Conservation (phyloP, 2,113 vertebrate species). For the Acanthisitta chloris region DNA sequence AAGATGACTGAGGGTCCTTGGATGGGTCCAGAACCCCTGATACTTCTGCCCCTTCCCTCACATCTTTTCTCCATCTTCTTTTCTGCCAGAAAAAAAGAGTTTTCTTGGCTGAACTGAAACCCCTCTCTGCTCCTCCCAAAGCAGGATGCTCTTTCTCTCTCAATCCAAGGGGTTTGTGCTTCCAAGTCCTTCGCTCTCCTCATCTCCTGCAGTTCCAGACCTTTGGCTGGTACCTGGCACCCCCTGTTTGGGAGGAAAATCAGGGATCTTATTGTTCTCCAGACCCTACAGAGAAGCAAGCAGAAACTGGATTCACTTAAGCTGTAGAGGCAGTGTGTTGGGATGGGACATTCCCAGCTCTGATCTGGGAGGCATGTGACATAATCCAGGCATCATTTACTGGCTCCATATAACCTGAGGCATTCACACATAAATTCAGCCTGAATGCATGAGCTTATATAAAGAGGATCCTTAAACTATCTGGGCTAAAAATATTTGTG, state of each 20-base stretch:
- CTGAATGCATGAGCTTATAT: background rate
- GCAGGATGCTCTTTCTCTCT: background rate
- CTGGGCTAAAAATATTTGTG: background rate
- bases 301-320: background rate
- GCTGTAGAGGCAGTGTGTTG: background rate
- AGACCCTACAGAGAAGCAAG: background rate
- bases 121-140: background rate
- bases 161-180: rapidly evolving
- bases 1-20: background rate
- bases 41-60: background rate
- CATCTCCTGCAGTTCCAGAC: background rate
- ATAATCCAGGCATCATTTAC: constrained; percentile 40
- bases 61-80: background rate
- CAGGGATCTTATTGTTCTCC: background rate
- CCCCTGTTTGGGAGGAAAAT: background rate
- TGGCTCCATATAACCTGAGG: constrained; percentile 55
- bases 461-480: constrained; percentile 15
- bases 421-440: constrained; percentile 47
- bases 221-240: background rate
- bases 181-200: rapidly evolving
- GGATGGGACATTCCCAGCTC: constrained; percentile 4
- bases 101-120: background rate
- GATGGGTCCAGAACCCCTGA: background rate
- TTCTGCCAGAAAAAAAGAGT: background rate
- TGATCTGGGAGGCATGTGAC: background rate